Base-by-base conservation (phyloP, 2,888 invertebrate species). In the Tholera decimalis region DNA sequence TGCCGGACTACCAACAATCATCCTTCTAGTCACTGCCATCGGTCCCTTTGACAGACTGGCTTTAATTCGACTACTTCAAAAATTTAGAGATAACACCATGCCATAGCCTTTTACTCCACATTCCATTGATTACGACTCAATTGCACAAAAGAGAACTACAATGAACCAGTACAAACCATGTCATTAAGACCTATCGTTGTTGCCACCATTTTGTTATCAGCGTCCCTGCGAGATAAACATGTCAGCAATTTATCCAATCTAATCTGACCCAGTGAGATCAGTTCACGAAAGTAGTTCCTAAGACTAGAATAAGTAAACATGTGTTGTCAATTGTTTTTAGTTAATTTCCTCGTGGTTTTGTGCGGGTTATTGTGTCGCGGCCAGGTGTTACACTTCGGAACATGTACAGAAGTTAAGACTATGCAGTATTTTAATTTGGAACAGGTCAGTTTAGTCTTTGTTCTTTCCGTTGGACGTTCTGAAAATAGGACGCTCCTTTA, bases 381-480 rank as follows among this genome's bases (percentile, higher is more conserved):
- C 1, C 94, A 94, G 84, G 87, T 94, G 1, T 13, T 93, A 11
- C 90, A 93, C 54, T 93, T 94, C 63, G 94, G 95, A 1, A 59
- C 71, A 0, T 95, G 95, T 76, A 75, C 81, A 0, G 77, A 89
- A 6, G 90, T 93, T 0, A 75, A 85, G 1, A 90, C 93, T n/a
- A 89, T 92, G 87, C 86, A 81, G 49, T 92, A 87, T 77, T 95
- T 95, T 74, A 89, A 93, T 73, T 67, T 94, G 15, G 92, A 94
- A 77, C 89, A 87, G 72, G 95, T 95, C 87, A 89, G 51, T 7
- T 5, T 1, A 3, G 11, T 8, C 8, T 18, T 18, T 15, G 2
- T 1, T 18, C 5, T 41, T 43, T 59, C 13, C 13, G 15, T 46
- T 26, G 24, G 7, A 22, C 8, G 13, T 24, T 44, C 11, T 7